Evolutionary conservation across 2,888 invertebrate genomes (phyloP).

Genomic region (Athripsodes cinereus): DNA sequence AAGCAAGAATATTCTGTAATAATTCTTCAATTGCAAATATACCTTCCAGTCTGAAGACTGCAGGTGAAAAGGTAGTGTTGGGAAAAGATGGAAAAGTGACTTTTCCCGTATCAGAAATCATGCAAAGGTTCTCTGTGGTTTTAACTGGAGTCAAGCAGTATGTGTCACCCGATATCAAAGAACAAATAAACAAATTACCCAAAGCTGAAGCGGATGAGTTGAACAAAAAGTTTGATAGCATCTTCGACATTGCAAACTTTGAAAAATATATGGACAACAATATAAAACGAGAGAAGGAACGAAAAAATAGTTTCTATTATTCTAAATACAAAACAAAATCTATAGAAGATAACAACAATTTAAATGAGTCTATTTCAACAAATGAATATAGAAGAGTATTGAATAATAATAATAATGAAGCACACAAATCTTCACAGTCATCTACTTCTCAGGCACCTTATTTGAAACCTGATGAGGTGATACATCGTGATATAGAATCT

Average conservation of each 20-base stretch:
- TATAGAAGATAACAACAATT: not conserved
- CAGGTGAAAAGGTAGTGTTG: slow-evolving; percentile 24
- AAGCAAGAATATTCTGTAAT: slow-evolving; percentile 55
- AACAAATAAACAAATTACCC: not conserved
- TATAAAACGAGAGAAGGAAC: not conserved
- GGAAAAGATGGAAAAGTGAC: slow-evolving; percentile 36
- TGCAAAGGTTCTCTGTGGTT: slow-evolving; percentile 63
- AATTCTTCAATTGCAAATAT: slow-evolving; percentile 62
- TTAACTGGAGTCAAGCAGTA: slow-evolving; percentile 64
- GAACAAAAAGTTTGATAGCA: slow-evolving; percentile 23
- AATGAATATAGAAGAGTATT: too few species aligned
- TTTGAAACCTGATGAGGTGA: not conserved
- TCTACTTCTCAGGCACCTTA: too few species aligned
- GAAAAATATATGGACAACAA: slow-evolving; percentile 21
- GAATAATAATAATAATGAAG: too few species aligned
- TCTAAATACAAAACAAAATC: slow-evolving; percentile 4
- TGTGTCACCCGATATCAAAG: slow-evolving; percentile 29
- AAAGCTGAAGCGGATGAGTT: slow-evolving; percentile 19
- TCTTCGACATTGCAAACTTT: slow-evolving; percentile 25
- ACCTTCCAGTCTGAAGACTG: slow-evolving; percentile 29
- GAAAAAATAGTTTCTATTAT: slow-evolving; percentile 11
- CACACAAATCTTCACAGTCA: too few species aligned
- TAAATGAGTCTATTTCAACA: not conserved
- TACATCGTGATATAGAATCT: not conserved
- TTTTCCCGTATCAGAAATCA: slow-evolving; percentile 48